These are phyloP conservation scores for Parauchenoglanis ngamensis DNA, from an alignment of 2,797 vertebrate genomes.

Conservation along the genomic window DNA sequence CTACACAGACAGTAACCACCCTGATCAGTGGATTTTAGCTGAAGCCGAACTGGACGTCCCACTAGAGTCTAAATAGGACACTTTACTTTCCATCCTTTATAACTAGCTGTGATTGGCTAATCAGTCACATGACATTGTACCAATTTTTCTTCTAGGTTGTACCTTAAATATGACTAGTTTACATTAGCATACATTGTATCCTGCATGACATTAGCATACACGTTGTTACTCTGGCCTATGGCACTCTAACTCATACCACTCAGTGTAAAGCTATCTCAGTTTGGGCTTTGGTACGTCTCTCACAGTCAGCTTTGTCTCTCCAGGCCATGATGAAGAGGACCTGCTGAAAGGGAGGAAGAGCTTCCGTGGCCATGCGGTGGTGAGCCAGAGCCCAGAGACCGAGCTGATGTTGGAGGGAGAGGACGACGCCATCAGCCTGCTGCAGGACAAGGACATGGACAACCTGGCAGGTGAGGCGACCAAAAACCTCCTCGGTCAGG, in stretches of 20 bases:
- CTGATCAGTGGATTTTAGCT: not conserved
- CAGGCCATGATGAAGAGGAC: constrained; percentile 87
- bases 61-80: not conserved
- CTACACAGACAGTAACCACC: not conserved
- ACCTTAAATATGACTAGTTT: not conserved
- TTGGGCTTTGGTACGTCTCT: not conserved
- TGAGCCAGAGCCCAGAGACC: constrained; percentile 86
- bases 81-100: not conserved
- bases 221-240: not conserved
- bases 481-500: not conserved
- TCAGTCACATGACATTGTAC: not conserved
- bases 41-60: not conserved
- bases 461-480: constrained; percentile 87
- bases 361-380: constrained; percentile 82
- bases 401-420: constrained; percentile 94
- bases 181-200: not conserved
- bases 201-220: not conserved
- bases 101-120: not conserved
- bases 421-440: constrained; percentile 89
- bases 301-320: constrained; percentile 20
- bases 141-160: too few species aligned
- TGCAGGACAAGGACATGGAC: constrained; percentile 97
- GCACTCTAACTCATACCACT: not conserved
- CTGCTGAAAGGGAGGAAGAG: constrained; percentile 83
- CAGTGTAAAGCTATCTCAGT: not conserved